Conservation (phyloP, 1,140 invertebrate species). For the Magallana gigas region DNA sequence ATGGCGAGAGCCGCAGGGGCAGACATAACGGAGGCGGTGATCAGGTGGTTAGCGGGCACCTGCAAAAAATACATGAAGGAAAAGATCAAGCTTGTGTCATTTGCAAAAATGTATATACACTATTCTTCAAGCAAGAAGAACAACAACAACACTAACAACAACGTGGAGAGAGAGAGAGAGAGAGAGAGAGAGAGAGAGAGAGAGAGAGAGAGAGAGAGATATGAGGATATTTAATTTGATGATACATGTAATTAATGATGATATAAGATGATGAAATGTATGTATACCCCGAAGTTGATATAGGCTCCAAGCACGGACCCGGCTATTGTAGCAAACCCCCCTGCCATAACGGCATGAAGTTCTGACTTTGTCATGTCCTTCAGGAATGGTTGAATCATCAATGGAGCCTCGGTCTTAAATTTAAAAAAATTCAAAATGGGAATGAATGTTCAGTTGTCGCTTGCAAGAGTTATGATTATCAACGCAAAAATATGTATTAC, state of each 20-base stretch:
- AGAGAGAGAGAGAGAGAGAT: background rate
- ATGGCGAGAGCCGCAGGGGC: slow-evolving; percentile 91
- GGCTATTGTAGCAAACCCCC: slow-evolving; percentile 77
- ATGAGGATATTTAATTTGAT: too few species aligned
- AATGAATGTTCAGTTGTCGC: background rate
- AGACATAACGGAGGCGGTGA: too few species aligned
- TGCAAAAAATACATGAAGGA: slow-evolving; percentile 56
- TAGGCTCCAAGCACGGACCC: slow-evolving; percentile 72
- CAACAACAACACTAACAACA: background rate
- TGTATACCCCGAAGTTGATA: slow-evolving; percentile 72
- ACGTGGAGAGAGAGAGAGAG: background rate
- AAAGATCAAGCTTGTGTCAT: too few species aligned
- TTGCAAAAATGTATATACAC: too few species aligned
- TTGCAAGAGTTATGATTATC: background rate
- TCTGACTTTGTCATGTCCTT: slow-evolving; percentile 75
- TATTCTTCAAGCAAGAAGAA: too few species aligned
- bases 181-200: too few species aligned
- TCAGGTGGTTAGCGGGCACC: slow-evolving; percentile 80
- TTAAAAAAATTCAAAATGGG: background rate
- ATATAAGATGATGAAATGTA: too few species aligned
- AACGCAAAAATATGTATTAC: background rate
- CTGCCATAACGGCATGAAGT: slow-evolving; percentile 76
- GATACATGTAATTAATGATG: too few species aligned
- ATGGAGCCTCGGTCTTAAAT: slow-evolving; percentile 75
- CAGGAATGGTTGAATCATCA: slow-evolving; percentile 75